Evolutionary conservation across 2,888 invertebrate genomes (phyloP), one percentile per base, ranked within the genome.

Genomic region (Anthophora plumipes): DNA sequence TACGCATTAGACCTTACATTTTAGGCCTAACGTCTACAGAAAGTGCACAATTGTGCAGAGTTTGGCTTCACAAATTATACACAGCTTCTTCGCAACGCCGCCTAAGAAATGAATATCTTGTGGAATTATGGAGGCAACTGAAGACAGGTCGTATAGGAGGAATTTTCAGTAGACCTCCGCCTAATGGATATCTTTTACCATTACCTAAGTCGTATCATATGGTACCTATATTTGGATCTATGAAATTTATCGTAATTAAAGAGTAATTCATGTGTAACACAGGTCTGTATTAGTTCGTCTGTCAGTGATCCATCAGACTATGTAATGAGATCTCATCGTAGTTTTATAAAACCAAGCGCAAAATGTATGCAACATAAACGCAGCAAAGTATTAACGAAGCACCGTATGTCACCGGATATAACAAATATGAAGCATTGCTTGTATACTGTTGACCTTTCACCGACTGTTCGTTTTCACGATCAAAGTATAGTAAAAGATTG

Each of bases 61-160:
- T 88, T 39, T 93, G 93, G 93, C 77, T 93, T 2, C 88, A 91
- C 6, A 92, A 91, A 78, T 81, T 93, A 48, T 87, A 86, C 55
- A 46, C 61, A 6, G 83, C 88, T 1, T 77, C 79, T 0, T 80
- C 87, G 17, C 92, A 93, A 52, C 88, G 90, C 12, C 82, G 70
- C 41, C 66, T 93, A 46, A 86, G 93, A 60, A 93, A 93, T 78
- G 82, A 88, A 39, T 92, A 93, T 80, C 73, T 93, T 9, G n/a
- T 89, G 1, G 90, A 92, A 64, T 84, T 93, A 17, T 88, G 84
- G 64, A 83, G 79, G 43, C 91, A 93, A 64, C 68, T 93, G 39
- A 88, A 83, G 79, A 77, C 77, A 55, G 90, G 90, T 37, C 83
- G 69, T 39, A 61, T 92, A 20, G 84, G 71, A 66, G 90, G 89